Evolutionary conservation across 2,113 vertebrate genomes (phyloP), one percentile per base, ranked within the genome.

Genomic region (Rattus rattus): DNA sequence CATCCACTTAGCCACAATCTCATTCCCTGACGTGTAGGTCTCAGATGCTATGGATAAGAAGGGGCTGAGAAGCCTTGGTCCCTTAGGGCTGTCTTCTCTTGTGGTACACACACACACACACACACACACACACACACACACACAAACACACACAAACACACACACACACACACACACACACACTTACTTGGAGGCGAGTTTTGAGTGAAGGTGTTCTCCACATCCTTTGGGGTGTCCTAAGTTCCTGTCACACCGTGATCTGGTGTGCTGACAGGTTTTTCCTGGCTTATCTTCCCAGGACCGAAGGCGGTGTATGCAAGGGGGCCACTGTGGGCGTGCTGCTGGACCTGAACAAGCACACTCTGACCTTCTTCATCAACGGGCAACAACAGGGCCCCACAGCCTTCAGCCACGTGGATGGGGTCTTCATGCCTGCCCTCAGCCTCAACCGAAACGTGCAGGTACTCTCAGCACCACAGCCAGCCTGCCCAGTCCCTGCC

Each of bases 391-490:
- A 99, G 28, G 99, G 99, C 22, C 99, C 99, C 14, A 98, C 99
- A 6, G 99, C 99, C 0, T 99, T 99, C 88, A 99, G 99, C 97
- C 99, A 99, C 70, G 94, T 99, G 73, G 99, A 99, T 0, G 99
- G 99, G 0, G 99, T 99, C 94, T 99, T 99, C 96, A 99, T 99
- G 98, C 99, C 99, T 2, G 99, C 99, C 0, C 89, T 99, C 95
- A 99, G 99, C 98, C 99, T 99, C 98, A 99, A 99, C 97, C 99
- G 99, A 96, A 99, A 99, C 0, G 99, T 99, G 59, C 99, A 99
- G 99, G 99, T 99, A 98, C 59, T 0, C 33, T 56, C 4, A 0
- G 0, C 69, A 20, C 67, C 16, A 3, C 36, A 28, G 56, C 4
- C 43, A 13, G 3, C 24, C 47, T 30, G 49, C 10, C 3, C 6